Base-by-base conservation (phyloP, 2,888 invertebrate species). In the Volucella bombylans region DNA sequence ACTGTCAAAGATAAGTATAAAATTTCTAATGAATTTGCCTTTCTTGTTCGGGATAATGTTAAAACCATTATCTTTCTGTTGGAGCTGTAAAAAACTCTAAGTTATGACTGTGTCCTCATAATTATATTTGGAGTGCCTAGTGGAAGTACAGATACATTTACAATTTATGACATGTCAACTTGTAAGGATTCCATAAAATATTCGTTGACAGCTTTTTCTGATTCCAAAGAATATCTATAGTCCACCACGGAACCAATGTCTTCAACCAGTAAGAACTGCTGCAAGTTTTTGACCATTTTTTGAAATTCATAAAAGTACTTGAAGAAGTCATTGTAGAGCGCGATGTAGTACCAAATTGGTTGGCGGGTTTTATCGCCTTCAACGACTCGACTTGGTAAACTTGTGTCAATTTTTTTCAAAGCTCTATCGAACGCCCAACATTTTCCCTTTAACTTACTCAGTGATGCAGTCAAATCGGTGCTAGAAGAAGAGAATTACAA, bases 301-400 rank as follows among this genome's bases (percentile, higher is more conserved):
- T 68, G 67, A 9, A 38, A 23, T 6, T 49, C 8, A 8, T 43
- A n/a, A 38, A 81, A 72, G n/a, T 57, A 77, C 8, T 76, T 72
- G 0, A 62, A 52, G 1, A 64, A 39, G 38, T 85, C 85, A 6
- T 50, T 41, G 18, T 55, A 85, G 2, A 85, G 18, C 10, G 81
- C 85, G n/a, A 85, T 81, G 47, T 72, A 81, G 23, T 64, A 77
- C 23, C 49, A 14, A 11, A 85, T 81, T 41, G 85, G 85, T 23
- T 62, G 55, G 4, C 72, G 55, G 1, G 18, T 31, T 9, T 38
- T 10, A 41, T 52, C n/a, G 39, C 85, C 81, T 47, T 85, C 68
- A 6, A 85, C 4, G 12, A 81, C 59, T 11, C 8, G 18, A 47
- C 18, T 67, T 10, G 85, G 85, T 43, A 81, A 1, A 9, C 23